phyloP scores from a whole-genome alignment of 2,888 invertebrate genomes.

The Drosophila quinaria region DNA sequence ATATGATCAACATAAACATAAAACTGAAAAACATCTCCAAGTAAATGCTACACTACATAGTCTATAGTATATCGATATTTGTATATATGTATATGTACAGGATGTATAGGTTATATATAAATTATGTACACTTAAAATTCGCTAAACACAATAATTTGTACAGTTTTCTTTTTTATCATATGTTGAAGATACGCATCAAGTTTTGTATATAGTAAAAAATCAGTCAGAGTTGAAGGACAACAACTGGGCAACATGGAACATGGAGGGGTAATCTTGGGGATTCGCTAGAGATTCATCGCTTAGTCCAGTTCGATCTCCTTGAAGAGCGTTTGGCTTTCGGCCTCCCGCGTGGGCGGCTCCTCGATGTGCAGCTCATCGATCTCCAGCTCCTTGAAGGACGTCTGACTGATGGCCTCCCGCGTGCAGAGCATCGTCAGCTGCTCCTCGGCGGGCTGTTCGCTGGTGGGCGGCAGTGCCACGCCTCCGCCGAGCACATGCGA shows the following conservation, averaged over 20 bases:
- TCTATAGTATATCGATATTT: constrained; percentile 23
- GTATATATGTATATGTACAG: constrained; percentile 21
- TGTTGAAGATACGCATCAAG: constrained; percentile 41
- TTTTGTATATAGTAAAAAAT: constrained; percentile 45
- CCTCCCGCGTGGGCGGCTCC: constrained; percentile 40
- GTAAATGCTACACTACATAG: constrained; percentile 25
- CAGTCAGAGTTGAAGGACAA: constrained; percentile 46
- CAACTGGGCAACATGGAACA: neutral
- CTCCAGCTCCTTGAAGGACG: constrained; percentile 59
- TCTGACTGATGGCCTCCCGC: constrained; percentile 55
- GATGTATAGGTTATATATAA: constrained; percentile 28
- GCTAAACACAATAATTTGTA: constrained; percentile 53
- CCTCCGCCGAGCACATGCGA: constrained; percentile 32
- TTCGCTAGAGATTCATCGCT: neutral
- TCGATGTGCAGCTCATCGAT: constrained; percentile 44
- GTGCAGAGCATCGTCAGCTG: constrained; percentile 31
- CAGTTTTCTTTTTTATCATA: constrained; percentile 41
- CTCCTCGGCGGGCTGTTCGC: constrained; percentile 53
- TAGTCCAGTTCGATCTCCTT: constrained; percentile 68
- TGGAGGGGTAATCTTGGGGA: neutral
- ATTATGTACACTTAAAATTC: constrained; percentile 51
- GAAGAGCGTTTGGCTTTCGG: constrained; percentile 55
- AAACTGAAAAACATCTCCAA: constrained; percentile 32
- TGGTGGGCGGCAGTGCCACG: constrained; percentile 49
- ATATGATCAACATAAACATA: constrained; percentile 62